Conservation (phyloP, 2,888 invertebrate genomes). For the Esperia sulphurella region DNA sequence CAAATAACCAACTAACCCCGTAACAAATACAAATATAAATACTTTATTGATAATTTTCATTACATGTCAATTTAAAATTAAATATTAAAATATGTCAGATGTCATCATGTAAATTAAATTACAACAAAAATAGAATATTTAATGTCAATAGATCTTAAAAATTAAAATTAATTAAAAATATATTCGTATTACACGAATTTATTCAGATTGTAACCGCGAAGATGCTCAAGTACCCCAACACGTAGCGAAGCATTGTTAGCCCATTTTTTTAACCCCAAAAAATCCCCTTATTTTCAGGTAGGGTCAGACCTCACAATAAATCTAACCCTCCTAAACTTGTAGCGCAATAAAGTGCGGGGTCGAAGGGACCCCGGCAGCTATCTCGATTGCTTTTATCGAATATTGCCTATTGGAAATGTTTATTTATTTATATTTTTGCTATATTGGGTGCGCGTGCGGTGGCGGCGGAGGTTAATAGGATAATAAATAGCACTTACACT, state of each 20-base stretch:
- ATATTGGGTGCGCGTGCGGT: constrained; percentile 18
- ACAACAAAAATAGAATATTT: too few relatives aligned
- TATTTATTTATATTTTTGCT: constrained; percentile 33
- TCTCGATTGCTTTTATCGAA: constrained; percentile 44
- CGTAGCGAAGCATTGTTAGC: constrained; percentile 9
- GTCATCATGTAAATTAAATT: too few relatives aligned
- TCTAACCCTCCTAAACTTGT: constrained; percentile 58
- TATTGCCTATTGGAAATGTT: constrained; percentile 39
- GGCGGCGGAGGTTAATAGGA: constrained; percentile 7
- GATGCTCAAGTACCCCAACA: not conserved
- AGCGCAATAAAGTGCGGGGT: constrained; percentile 51
- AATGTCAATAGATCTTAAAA: too few relatives aligned
- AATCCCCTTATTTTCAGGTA: constrained; percentile 46
- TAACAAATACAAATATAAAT: too few relatives aligned
- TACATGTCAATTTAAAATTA: too few relatives aligned
- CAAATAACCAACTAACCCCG: too few relatives aligned
- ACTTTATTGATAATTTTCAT: too few relatives aligned
- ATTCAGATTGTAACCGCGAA: not conserved
- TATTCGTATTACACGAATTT: too few relatives aligned
- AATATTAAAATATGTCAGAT: too few relatives aligned
- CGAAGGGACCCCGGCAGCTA: constrained; percentile 33
- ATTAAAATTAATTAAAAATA: too few relatives aligned
- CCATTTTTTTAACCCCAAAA: constrained; percentile 31
- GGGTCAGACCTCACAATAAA: constrained; percentile 51
- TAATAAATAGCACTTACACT: constrained; percentile 5